These are phyloP conservation scores for Schrankia costaestrigalis DNA, from an alignment of 2,888 invertebrate species.

Conservation along the genomic window DNA sequence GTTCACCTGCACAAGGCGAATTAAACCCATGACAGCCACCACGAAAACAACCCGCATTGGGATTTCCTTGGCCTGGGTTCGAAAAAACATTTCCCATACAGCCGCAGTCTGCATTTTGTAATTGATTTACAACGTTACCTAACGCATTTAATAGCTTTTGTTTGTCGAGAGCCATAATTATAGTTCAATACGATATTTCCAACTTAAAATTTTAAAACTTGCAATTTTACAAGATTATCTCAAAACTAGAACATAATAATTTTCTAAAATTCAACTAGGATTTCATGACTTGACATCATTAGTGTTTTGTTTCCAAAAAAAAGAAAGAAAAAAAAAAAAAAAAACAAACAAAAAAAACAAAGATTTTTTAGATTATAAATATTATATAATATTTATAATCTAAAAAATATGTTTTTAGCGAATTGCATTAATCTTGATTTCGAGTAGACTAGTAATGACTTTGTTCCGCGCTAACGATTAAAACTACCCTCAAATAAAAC, in stretches of 20 bases:
- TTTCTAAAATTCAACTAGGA: conserved; percentile 5
- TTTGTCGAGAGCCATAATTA: conserved; percentile 62
- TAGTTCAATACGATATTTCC: not conserved
- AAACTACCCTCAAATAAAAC: too few species aligned
- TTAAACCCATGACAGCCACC: conserved; percentile 29
- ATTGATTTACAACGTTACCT: conserved; percentile 70
- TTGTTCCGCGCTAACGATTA: too few species aligned
- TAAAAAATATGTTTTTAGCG: too few species aligned
- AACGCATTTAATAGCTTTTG: conserved; percentile 68
- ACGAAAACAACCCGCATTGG: conserved; percentile 32
- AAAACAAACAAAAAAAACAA: too few species aligned
- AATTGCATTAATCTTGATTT: too few species aligned
- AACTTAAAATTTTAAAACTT: conserved; percentile 20
- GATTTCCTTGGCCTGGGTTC: conserved; percentile 31
- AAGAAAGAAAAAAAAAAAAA: too few species aligned
- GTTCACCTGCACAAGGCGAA: conserved; percentile 41
- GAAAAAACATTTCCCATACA: conserved; percentile 72
- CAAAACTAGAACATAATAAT: conserved; percentile 32
- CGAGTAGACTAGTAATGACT: too few species aligned
- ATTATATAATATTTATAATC: too few species aligned
- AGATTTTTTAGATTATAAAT: too few species aligned
- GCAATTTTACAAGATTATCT: conserved; percentile 14
- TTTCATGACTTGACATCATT: conserved; percentile 12
- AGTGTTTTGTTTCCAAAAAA: conserved; percentile 35
- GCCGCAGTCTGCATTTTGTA: conserved; percentile 71